A percentile compares a stretch with the other conserved stretches of the same genome.
phyloP scores from a whole-genome alignment of 2,113 vertebrate species.

The Eleginops maclovinus region DNA sequence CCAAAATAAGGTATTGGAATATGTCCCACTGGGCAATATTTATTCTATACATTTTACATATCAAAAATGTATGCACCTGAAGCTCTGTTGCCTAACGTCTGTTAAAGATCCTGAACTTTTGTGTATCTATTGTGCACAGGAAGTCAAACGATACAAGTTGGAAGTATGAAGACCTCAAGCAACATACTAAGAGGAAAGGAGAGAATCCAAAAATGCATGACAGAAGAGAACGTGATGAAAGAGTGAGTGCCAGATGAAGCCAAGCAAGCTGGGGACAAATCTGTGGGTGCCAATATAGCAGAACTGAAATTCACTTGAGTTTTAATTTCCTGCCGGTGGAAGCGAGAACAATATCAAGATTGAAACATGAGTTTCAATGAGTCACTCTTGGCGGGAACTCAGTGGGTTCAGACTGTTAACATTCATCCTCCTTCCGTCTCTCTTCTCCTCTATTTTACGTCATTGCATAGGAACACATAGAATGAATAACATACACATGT shows the following conservation, averaged over 20 bases:
- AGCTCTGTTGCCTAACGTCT: background rate
- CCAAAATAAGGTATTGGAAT: too few relatives aligned
- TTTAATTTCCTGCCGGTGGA: constrained; percentile 75
- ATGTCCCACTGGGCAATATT: too few relatives aligned
- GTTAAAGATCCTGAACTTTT: background rate
- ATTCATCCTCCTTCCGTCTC: constrained; percentile 57
- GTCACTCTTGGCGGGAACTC: constrained; percentile 61
- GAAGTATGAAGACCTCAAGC: background rate
- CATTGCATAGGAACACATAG: constrained; percentile 33
- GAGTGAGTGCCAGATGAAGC: constrained; percentile 7
- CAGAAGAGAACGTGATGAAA: constrained; percentile 12
- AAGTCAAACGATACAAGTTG: constrained; percentile 6
- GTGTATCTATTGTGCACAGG: constrained; percentile 3
- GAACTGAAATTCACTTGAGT: constrained; percentile 59
- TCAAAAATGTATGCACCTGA: background rate
- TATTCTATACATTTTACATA: background rate
- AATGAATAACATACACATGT: constrained; percentile 23
- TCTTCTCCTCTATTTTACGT: constrained; percentile 33
- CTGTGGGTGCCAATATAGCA: constrained; percentile 43
- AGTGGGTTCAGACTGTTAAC: constrained; percentile 62
- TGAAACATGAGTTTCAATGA: constrained; percentile 66
- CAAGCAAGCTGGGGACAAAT: constrained; percentile 34
- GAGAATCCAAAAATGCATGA: constrained; percentile 4
- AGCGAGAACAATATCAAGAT: constrained; percentile 70
- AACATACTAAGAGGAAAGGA: background rate